Percentiles rank a stretch among this genome's conserved stretches.
Evolutionary conservation across 2,888 invertebrate genomes (phyloP).

Genomic region (Metellina segmentata): DNA sequence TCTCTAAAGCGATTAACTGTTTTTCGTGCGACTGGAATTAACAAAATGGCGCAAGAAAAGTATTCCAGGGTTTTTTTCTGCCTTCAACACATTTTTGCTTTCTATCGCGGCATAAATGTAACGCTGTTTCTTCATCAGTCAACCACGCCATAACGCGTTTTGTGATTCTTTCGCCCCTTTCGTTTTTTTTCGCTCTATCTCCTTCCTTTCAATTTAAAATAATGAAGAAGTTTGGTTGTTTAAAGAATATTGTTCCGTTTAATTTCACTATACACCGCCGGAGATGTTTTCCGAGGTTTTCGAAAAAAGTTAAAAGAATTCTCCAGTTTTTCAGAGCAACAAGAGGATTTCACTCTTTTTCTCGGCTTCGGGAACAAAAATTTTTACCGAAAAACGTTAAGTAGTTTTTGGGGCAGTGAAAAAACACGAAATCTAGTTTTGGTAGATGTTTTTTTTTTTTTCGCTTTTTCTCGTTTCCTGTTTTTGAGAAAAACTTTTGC

Average conservation of each 20-base stretch:
- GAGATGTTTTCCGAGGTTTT: conserved; percentile 27
- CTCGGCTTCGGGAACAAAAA: not conserved
- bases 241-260: conserved; percentile 65
- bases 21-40: conserved; percentile 71
- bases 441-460: not conserved
- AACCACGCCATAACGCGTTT: conserved; percentile 68
- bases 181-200: conserved; percentile 4
- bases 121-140: conserved; percentile 60
- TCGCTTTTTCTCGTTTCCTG: not conserved
- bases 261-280: conserved; percentile 38
- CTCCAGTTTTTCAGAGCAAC: conserved; percentile 31
- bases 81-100: conserved; percentile 47
- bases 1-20: conserved; percentile 62
- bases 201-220: conserved; percentile 66
- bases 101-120: conserved; percentile 59
- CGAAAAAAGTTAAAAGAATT: conserved; percentile 26
- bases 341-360: conserved; percentile 32
- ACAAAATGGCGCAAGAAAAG: conserved; percentile 57
- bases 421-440: conserved; percentile 2
- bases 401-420: conserved; percentile 5
- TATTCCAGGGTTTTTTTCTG: conserved; percentile 35
- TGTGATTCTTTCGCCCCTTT: conserved; percentile 35
- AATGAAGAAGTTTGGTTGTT: conserved; percentile 69
- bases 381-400: conserved; percentile 15
- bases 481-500: not conserved